phyloP scores from a whole-genome alignment of 1,140 invertebrate species.

The Papilio dardanus region DNA sequence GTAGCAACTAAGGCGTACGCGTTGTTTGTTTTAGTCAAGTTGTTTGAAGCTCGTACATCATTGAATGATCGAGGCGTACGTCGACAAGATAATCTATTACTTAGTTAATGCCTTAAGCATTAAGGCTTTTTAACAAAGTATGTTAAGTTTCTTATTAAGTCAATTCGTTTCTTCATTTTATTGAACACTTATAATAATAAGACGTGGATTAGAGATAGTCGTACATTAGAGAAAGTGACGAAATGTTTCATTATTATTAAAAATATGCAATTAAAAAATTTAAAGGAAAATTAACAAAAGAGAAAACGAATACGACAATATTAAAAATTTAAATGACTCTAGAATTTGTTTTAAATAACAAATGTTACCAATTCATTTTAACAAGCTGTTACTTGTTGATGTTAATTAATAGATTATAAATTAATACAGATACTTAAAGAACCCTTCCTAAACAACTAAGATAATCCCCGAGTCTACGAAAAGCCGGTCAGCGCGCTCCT shows the following conservation, averaged over 20 bases:
- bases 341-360: not conserved
- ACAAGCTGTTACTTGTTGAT: not conserved
- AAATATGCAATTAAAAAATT: too few species aligned
- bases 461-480: not conserved
- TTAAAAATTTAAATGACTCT: too few species aligned
- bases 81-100: not conserved
- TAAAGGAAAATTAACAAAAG: too few species aligned
- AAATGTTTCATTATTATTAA: too few species aligned
- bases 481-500: not conserved
- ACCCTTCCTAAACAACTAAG: not conserved
- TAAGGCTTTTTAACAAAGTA: not conserved
- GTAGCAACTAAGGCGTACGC: not conserved
- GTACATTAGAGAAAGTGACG: too few species aligned
- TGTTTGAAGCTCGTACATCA: not conserved
- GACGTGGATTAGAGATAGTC: too few species aligned
- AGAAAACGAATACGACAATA: too few species aligned
- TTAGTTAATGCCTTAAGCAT: not conserved
- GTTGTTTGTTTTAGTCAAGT: conserved; percentile 8
- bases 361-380: not conserved
- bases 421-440: not conserved
- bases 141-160: not conserved
- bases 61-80: not conserved
- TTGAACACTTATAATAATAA: too few species aligned
- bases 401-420: not conserved
- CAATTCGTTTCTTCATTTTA: not conserved